These are phyloP conservation scores for Actinemys pallida DNA, from an alignment of 2,113 vertebrate genomes.

Conservation along the genomic window DNA sequence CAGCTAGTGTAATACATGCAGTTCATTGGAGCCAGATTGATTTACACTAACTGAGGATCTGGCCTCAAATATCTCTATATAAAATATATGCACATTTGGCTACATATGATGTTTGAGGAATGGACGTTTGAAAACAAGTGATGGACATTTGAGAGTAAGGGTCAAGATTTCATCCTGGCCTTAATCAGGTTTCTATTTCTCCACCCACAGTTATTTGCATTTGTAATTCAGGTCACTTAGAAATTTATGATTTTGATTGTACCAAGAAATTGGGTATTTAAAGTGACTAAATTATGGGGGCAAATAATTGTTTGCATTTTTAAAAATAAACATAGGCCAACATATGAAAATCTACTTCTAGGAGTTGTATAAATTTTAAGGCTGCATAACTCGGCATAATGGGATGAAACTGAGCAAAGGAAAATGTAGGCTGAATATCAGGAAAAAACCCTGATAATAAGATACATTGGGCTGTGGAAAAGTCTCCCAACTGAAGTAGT, in stretches of 20 bases:
- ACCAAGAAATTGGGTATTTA: neutral
- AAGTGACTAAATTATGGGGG: neutral
- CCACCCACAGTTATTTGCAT: neutral
- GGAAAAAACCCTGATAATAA: neutral
- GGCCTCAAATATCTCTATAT: neutral
- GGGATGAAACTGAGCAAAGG: neutral
- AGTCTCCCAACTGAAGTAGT: neutral
- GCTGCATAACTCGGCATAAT: neutral
- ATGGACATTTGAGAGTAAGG: neutral
- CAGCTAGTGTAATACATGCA: neutral
- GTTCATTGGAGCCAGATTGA: neutral
- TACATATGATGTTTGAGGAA: neutral
- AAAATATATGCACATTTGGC: rapidly evolving
- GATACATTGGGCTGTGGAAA: neutral
- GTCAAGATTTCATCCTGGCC: neutral
- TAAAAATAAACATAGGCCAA: neutral
- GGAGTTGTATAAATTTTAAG: neutral
- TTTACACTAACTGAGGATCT: neutral
- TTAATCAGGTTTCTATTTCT: neutral
- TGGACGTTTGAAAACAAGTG: neutral
- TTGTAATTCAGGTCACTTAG: neutral
- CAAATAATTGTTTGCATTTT: neutral
- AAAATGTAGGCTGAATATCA: neutral
- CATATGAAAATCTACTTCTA: neutral
- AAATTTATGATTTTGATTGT: neutral